These are phyloP conservation scores for Eupleurogrammus muticus DNA, from an alignment of 2,797 vertebrate genomes.

Conservation along the genomic window DNA sequence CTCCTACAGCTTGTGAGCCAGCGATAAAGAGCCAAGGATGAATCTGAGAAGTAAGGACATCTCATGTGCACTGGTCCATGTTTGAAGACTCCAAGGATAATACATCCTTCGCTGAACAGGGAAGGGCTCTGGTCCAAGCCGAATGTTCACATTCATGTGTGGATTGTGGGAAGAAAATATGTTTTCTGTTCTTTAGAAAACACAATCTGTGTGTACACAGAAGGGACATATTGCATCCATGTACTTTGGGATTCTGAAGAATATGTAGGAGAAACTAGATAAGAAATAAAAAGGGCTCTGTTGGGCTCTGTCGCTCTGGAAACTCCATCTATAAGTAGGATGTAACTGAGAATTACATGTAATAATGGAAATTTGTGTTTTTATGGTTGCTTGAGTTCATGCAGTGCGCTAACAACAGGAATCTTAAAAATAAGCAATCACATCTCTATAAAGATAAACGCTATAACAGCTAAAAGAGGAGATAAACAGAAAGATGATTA, in stretches of 20 bases:
- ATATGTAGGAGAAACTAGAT: not conserved
- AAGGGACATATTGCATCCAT: conserved; percentile 1
- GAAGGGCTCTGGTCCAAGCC: conserved; percentile 29
- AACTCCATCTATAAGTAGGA: not conserved
- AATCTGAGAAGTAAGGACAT: not conserved
- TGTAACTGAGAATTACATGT: not conserved
- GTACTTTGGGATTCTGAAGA: conserved; percentile 4
- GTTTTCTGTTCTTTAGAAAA: conserved; percentile 21
- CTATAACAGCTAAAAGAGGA: conserved; percentile 21
- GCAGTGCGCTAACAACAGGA: not conserved
- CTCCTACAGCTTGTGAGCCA: not conserved
- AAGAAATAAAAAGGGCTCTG: not conserved
- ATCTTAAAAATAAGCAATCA: conserved; percentile 19
- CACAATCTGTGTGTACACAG: not conserved
- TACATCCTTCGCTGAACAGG: conserved; percentile 7
- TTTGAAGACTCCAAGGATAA: conserved; percentile 16
- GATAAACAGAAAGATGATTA: conserved; percentile 33
- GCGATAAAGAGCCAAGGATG: not conserved
- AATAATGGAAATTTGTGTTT: not conserved
- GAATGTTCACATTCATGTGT: conserved; percentile 15
- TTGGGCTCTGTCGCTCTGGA: not conserved
- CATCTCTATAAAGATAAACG: conserved; percentile 16
- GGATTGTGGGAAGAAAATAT: conserved; percentile 16
- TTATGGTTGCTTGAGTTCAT: not conserved
- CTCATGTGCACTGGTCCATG: conserved; percentile 3